Evolutionary conservation across 1,140 invertebrate genomes (phyloP), one percentile per base, ranked within the genome.

Genomic region (Trichoplusia ni): DNA sequence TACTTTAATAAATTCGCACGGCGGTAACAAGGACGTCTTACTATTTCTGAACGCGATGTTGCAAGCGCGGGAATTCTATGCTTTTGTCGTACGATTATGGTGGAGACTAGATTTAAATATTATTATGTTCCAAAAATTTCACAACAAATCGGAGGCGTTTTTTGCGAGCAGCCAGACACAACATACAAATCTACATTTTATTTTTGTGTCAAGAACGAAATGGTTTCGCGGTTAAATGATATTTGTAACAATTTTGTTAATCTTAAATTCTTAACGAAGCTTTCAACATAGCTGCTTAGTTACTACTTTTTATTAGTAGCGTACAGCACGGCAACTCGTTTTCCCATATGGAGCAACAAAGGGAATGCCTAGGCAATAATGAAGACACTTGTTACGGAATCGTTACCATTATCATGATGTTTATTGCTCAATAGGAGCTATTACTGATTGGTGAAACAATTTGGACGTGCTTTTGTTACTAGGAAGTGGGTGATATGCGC

Each of bases 21-120:
- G 54, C 56, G 61, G 53, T 38, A 8, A 58, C 78, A 81, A 82
- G 80, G 78, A 67, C 80, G 51, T 54, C 29, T 58, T 21, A 61
- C 73, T 82, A 82, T 81, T 81, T 81, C 69, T 75, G 69, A 75
- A 65, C 65, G 67, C 42, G 37, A 70, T 82, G 67, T 75, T 68
- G 70, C 62, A 82, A 79, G 66, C 65, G 74, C 74, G 72, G 69
- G 80, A 77, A 79, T 75, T 68, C 68, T 44, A 71, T 44, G 59
- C 35, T 40, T 54, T 56, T 56, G 51, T 40, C 13, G 19, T 56
- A 11, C 35, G 27, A 33, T 35, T 7, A 21, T 29, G 44, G 27
- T 35, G 8, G 35, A 40, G 8, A 4, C 21, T n/a, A 25, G 14
- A 51, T 51, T 51, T 29, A 13, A 11, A 53, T 23, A 37, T 23